Evolutionary conservation across 2,113 vertebrate species (phyloP), one percentile per base, ranked within the genome.

Genomic region (Peromyscus maniculatus): DNA sequence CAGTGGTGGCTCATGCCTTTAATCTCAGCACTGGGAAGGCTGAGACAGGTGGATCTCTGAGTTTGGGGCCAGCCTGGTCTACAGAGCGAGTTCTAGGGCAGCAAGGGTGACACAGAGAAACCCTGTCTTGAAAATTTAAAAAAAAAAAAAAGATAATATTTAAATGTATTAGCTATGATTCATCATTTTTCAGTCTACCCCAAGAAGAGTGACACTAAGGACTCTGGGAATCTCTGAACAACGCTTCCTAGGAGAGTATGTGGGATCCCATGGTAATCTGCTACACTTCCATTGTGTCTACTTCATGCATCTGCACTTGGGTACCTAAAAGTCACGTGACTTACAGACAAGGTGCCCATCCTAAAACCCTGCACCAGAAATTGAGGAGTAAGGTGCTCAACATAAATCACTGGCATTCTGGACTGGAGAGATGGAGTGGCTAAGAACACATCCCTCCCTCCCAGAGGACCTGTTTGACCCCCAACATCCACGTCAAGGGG

Each of bases 181-280:
- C 13, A 88, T 77, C 66, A 62, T 91, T 87, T 64, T 79, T 46
- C 46, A 89, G 6, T 24, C 52, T 43, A 95, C 36, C 24, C 87
- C 64, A 97, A 77, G 15, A 86, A 92, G 36, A 93, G 21, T 84
- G 87, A 74, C 87, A 28, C 77, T 83, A 91, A 84, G 36, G 80
- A 10, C 26, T 89, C 87, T 28, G 1, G 6, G 39, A 88, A 89
- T 89, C 78, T 91, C 7, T 95, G 36, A 91, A 31, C 21, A 91
- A 87, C 12, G 11, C 39, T 91, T 94, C 91, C 78, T 36, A 66
- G 31, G 31, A 69, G 11, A 86, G 0, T 64, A 57, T 43, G 49
- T 22, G 24, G 9, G 55, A 77, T 57, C 28, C 4, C 36, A 71
- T 0, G 1, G 80, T 84, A 82, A 92, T 67, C 22, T 33, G 78